phyloP scores from a whole-genome alignment of 2,113 vertebrate genomes.

The Cheilinus undulatus region DNA sequence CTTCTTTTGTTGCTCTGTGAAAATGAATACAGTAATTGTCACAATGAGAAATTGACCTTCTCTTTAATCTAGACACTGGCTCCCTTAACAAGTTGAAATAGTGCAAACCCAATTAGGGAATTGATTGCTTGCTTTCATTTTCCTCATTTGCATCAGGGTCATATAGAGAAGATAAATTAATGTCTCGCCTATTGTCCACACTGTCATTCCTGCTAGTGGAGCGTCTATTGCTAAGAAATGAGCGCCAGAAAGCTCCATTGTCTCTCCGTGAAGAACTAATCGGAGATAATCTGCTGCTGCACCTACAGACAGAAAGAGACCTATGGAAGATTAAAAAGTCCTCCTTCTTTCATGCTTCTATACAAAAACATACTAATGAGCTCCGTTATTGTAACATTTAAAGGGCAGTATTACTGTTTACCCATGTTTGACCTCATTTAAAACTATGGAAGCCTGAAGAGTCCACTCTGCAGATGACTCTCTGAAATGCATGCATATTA shows the following conservation, averaged over 20 bases:
- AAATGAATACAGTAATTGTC: slow-evolving; percentile 73
- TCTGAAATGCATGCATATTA: no score
- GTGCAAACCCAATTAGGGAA: slow-evolving; percentile 74
- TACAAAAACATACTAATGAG: not conserved
- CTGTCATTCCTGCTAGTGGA: slow-evolving; percentile 43
- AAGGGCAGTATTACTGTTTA: not conserved
- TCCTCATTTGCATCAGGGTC: slow-evolving; percentile 75
- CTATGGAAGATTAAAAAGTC: not conserved
- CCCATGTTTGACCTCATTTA: not conserved
- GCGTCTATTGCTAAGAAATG: slow-evolving; percentile 35
- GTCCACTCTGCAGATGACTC: no score
- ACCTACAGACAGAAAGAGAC: not conserved
- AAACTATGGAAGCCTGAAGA: no score
- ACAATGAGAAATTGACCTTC: slow-evolving; percentile 75
- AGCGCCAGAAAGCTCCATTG: slow-evolving; percentile 44
- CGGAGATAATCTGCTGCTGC: slow-evolving; percentile 50
- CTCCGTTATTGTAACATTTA: slow-evolving; percentile 7
- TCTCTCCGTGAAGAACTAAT: slow-evolving; percentile 35
- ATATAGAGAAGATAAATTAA: slow-evolving; percentile 67
- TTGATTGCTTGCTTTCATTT: slow-evolving; percentile 76
- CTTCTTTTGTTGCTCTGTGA: slow-evolving; percentile 58
- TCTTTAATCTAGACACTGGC: slow-evolving; percentile 62
- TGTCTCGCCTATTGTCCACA: slow-evolving; percentile 64
- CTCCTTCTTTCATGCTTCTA: not conserved
- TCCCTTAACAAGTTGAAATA: slow-evolving; percentile 68